phyloP scores from a whole-genome alignment of 2,113 vertebrate genomes.

The Edolisoma coerulescens region DNA sequence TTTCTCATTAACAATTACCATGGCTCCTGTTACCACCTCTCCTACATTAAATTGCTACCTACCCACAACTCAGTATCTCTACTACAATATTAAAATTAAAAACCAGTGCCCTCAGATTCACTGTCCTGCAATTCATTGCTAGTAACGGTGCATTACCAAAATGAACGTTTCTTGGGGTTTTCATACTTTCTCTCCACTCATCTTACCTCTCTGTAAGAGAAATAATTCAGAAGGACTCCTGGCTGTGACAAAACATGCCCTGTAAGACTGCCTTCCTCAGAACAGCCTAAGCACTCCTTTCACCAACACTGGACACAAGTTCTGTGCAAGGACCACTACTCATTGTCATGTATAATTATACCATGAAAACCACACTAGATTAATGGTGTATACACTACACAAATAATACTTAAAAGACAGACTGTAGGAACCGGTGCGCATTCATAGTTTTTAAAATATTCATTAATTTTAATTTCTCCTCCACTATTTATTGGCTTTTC shows the following conservation, averaged over 20 bases:
- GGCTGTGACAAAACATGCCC: neutral
- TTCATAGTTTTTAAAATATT: neutral
- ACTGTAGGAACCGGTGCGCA: fast-evolving
- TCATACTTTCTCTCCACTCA: neutral
- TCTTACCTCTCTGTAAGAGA: neutral
- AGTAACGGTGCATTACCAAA: neutral
- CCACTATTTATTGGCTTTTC: neutral
- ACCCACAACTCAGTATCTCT: neutral
- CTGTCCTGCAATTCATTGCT: neutral
- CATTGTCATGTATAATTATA: neutral
- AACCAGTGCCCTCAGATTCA: fast-evolving
- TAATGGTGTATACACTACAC: neutral
- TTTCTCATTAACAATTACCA: neutral
- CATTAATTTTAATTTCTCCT: neutral
- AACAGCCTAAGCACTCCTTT: neutral
- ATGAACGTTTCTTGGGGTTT: neutral
- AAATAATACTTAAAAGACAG: neutral
- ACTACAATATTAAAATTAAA: neutral
- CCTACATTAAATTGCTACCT: neutral
- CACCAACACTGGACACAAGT: neutral
- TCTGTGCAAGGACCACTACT: neutral
- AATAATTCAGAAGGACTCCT: neutral
- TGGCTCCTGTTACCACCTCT: neutral
- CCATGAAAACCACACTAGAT: neutral
- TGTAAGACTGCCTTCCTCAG: neutral